Evolutionary conservation across 2,113 vertebrate species (phyloP), one percentile per base, ranked within the genome.

Genomic region (Megaceryle torquata): DNA sequence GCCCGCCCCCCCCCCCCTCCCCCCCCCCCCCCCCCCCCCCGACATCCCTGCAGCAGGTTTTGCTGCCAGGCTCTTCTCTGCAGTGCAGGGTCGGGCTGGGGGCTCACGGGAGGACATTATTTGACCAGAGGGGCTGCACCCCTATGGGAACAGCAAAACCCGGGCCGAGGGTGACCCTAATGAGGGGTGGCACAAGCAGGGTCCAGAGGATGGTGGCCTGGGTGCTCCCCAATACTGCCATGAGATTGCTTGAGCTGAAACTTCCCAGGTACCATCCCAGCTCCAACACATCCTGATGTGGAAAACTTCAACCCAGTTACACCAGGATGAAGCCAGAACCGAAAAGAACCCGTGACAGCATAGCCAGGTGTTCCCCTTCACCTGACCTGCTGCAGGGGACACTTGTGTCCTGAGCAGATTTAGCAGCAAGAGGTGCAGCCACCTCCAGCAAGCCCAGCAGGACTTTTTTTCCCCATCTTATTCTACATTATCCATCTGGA

Each of bases 41-140:
- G 0, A 19, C 2, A 11, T 15, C 31, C 50, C 80, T 11, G 1
- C 0, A 4, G 64, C 2, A 8, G 28, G 28, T 65, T 21, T 33
- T 1, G 12, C n/a, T 81, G 54, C 28, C 82, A 54, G 39, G n/a
- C 3, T 25, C 39, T 46, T 11, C 82, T 11, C 51, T 15, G 39
- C 3, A 0, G 53, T 26, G n/a, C 68, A 22, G 46, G 61, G 53
- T 8, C 0, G 1, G 33, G 54, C 60, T 50, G 56, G 0, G 6
- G 46, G 28, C 13, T n/a, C 1, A 2, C 1, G 2, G 33, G 26
- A 67, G 26, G 0, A 3, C 0, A 1, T 8, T 3, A 21, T 11
- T 39, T 29, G 79, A n/a, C 33, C 6, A 2, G 24, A 44, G 37
- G 33, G 64, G 43, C 59, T 29, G 65, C 6, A 9, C 15, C 26